Base-by-base conservation (phyloP, 2,888 invertebrate species). In the Pocota personata region DNA sequence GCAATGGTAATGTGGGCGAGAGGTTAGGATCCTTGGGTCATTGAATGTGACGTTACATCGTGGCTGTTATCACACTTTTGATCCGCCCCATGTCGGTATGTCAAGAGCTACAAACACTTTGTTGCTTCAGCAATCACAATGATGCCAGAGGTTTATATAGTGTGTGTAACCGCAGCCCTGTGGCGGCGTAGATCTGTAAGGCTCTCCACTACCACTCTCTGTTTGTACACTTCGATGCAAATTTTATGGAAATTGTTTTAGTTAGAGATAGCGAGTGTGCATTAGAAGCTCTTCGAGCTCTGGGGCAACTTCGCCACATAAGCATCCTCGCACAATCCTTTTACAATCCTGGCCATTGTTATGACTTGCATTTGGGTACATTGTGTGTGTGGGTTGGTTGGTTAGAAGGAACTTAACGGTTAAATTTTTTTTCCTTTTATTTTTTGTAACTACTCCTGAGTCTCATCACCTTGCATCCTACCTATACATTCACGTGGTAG, bases 221-320 rank as follows among this genome's bases (percentile, higher is more conserved):
- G 62, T 50, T 57, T 50, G 37, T 64, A 72, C 55, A 72, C 72
- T 78, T 62, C 30, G 62, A 83, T 83, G 83, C 73, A 83, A 83
- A 83, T 83, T 83, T 83, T 83, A 83, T 83, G 83, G 73, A 83
- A 83, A 83, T 83, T 83, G 83, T 79, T 83, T 83, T 57, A 73
- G 79, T 83, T 73, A 62, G 67, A 19, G 58, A 16, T 46, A 16
- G 35, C 67, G 52, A 64, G 79, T 69, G 67, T 79, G 67, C 79
- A 83, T 79, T 79, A 79, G 73, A 73, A 69, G 55, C 52, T 62
- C 60, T 69, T 79, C 19, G 67, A n/a, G n/a, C n/a, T n/a, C 67
- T 60, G 21, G 37, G 60, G 60, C 60, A 78, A 78, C 78, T 62
- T 40, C 72, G 10, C 71, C 46, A 52, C 60, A 78, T 60, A 72